Percentiles rank a stretch among this genome's conserved stretches.
phyloP scores from a whole-genome alignment of 2,888 invertebrate species.

The Papilio protenor region DNA sequence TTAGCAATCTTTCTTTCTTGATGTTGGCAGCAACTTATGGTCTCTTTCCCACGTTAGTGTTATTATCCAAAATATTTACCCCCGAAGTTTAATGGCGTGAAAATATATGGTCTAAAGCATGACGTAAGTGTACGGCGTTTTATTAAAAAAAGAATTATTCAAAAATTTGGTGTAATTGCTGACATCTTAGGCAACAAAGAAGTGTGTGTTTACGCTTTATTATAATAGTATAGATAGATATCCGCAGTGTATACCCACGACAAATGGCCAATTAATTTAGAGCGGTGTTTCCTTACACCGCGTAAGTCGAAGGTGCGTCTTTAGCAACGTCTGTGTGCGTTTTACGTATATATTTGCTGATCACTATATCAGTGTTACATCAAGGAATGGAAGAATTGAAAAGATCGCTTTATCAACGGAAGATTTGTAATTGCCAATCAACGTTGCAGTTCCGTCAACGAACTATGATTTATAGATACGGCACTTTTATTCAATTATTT shows the following conservation, averaged over 20 bases:
- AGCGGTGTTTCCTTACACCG: not conserved
- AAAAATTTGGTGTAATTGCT: too few relatives aligned
- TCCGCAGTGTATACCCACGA: not conserved
- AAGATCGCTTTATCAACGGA: constrained; percentile 53
- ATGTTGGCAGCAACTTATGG: too few relatives aligned
- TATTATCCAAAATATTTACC: too few relatives aligned
- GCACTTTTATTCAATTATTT: not conserved
- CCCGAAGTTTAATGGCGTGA: too few relatives aligned
- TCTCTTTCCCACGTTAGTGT: too few relatives aligned
- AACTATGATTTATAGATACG: constrained; percentile 21
- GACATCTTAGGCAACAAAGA: too few relatives aligned
- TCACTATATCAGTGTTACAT: constrained; percentile 15
- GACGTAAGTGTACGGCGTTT: too few relatives aligned
- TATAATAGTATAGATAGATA: too few relatives aligned
- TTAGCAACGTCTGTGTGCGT: constrained; percentile 8
- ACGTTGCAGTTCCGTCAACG: constrained; percentile 44
- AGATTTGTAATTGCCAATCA: constrained; percentile 55
- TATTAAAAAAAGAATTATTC: too few relatives aligned
- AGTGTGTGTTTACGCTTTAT: too few relatives aligned
- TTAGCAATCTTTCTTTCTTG: too few relatives aligned
- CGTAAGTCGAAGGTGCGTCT: constrained; percentile 7
- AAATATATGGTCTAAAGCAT: too few relatives aligned
- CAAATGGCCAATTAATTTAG: not conserved
- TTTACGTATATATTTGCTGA: constrained; percentile 22
- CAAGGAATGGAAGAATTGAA: constrained; percentile 47